Evolutionary conservation across 2,888 invertebrate genomes (phyloP).

Genomic region (Rhyacophila evoluta): DNA sequence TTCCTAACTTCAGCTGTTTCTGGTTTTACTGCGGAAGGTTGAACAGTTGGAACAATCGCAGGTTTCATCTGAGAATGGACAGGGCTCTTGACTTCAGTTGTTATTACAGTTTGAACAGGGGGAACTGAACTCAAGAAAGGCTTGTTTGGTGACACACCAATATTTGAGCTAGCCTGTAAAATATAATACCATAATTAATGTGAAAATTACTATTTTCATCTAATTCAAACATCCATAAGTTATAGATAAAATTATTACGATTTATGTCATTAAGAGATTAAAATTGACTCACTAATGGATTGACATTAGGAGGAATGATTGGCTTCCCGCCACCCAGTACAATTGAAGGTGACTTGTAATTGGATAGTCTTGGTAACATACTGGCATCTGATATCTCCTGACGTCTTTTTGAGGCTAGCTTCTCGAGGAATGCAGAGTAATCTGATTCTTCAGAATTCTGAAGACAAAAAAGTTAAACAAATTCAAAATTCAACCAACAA

Average conservation of each 20-base stretch:
- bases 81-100: conserved; percentile 59
- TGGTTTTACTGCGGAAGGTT: conserved; percentile 57
- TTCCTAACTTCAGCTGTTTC: background rate
- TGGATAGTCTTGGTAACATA: conserved; percentile 59
- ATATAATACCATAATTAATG: too few relatives aligned
- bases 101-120: conserved; percentile 55
- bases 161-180: conserved; percentile 31
- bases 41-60: conserved; percentile 56
- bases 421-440: conserved; percentile 80
- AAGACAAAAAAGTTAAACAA: too few relatives aligned
- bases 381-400: conserved; percentile 69
- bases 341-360: conserved; percentile 66
- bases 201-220: too few relatives aligned
- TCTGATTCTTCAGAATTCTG: conserved; percentile 80
- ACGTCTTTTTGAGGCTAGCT: conserved; percentile 79
- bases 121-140: conserved; percentile 29
- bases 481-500: too few relatives aligned
- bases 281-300: conserved; percentile 62
- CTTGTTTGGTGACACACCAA: conserved; percentile 34
- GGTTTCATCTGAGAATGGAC: conserved; percentile 61
- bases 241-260: too few relatives aligned
- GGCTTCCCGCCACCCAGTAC: conserved; percentile 68
- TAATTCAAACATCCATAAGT: too few relatives aligned
- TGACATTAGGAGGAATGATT: conserved; percentile 64
- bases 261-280: too few relatives aligned